Evolutionary conservation across 2,113 vertebrate species (phyloP).

Genomic region (Eira barbara): DNA sequence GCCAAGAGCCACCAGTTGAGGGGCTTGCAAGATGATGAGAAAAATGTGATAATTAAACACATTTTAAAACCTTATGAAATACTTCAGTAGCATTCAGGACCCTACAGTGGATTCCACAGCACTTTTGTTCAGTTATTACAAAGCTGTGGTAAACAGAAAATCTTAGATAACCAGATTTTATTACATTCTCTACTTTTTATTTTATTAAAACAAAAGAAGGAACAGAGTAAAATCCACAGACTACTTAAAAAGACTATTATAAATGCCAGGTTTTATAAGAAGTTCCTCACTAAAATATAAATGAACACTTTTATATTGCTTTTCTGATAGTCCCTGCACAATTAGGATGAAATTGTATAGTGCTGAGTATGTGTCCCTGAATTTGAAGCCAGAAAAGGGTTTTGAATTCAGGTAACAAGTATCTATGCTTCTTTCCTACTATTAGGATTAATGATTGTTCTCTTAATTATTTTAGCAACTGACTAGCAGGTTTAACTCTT

Average conservation of each 20-base stretch:
- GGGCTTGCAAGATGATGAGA: background rate
- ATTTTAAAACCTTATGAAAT: background rate
- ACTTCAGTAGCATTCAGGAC: background rate
- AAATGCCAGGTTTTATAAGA: background rate
- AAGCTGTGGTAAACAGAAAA: background rate
- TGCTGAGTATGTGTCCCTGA: background rate
- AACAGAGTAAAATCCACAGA: background rate
- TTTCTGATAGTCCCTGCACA: background rate
- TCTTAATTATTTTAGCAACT: constrained; percentile 21
- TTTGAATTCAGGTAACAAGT: background rate
- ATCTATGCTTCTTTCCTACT: background rate
- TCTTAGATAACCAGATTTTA: background rate
- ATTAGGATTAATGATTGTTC: constrained; percentile 23
- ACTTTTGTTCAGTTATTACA: background rate
- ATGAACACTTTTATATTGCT: background rate
- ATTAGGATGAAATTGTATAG: background rate
- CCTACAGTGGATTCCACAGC: background rate
- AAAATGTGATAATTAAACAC: background rate
- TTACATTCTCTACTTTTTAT: background rate
- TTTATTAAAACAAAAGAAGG: background rate
- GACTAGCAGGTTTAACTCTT: constrained; percentile 9
- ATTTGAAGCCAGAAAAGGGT: background rate
- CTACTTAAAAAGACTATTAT: background rate
- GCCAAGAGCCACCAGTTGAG: background rate
- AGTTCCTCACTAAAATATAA: background rate